Base-by-base conservation (phyloP, 2,888 invertebrate species). In the Cheilosia scutellata region DNA sequence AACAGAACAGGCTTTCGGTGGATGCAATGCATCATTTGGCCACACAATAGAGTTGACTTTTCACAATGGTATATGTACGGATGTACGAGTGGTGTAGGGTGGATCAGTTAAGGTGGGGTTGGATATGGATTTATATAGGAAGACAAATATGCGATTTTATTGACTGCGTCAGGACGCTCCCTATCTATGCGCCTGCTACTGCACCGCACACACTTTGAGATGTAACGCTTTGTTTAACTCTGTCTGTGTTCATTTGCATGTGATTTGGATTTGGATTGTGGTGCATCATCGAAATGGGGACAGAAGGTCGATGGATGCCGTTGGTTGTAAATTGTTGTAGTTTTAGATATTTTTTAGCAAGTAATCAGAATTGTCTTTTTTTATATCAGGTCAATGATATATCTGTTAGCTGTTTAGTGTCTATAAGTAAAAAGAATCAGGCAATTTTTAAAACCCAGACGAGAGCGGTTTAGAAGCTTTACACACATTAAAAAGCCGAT, bases 101-200 rank as follows among this genome's bases (percentile, higher is more conserved):
- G 33, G 53, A 57, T 29, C 20, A 33, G 9, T 63, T 20, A 11
- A 7, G 42, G 51, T 44, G 25, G 25, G 47, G 9, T 53, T 51
- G 71, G 80, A 66, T 86, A 76, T 60, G 66, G n/a, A 47, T 80
- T 71, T 71, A 60, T 80, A 11, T 37, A 11, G 11, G 66, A 71
- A 66, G 76, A 68, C 84, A 80, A 76, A 76, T 76, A 76, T 86
- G 70, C 58, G 70, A 57, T 84, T 84, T 84, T 84, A 80, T 86
- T 76, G 76, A 80, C 65, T 80, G 68, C 70, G 49, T 27, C 33
- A 63, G 63, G 31, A 68, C 57, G 37, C 11, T 40, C 25, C 11
- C n/a, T 68, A 62, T 60, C 65, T 58, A 25, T 47, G 25, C 40
- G 7, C 7, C 16, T 47, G 47, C 20, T 68, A 74, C 31, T 70